These are phyloP conservation scores for Haplotaxodon microlepis DNA, from an alignment of 2,113 vertebrate genomes.

Conservation along the genomic window DNA sequence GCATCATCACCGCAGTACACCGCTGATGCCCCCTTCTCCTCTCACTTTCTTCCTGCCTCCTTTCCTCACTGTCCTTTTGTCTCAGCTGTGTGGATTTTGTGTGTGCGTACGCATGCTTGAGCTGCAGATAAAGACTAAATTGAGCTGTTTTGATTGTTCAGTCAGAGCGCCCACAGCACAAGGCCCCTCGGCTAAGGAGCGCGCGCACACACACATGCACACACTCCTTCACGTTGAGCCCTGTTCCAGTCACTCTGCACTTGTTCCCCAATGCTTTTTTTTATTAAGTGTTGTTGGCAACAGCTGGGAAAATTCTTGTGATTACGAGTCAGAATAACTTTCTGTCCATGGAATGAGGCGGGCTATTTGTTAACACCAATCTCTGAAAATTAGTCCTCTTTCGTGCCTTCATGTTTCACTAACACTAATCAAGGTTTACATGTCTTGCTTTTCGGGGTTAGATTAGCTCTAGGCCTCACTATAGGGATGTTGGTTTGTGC, in stretches of 20 bases:
- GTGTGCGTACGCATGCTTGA: slow-evolving; percentile 32
- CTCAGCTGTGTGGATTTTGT: slow-evolving; percentile 23
- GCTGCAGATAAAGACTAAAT: slow-evolving; percentile 68
- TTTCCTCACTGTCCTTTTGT: slow-evolving; percentile 51
- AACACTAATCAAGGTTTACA: slow-evolving; percentile 42
- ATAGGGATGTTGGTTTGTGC: not conserved
- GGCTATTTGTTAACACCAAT: slow-evolving; percentile 57
- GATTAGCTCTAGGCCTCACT: slow-evolving; percentile 17
- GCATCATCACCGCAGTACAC: slow-evolving; percentile 45
- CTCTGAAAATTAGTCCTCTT: slow-evolving; percentile 18
- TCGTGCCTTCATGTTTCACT: slow-evolving; percentile 24
- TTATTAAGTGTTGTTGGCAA: slow-evolving; percentile 67
- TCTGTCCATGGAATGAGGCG: slow-evolving; percentile 50
- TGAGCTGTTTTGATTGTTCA: slow-evolving; percentile 72
- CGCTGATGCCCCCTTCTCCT: slow-evolving; percentile 13
- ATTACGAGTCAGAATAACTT: slow-evolving; percentile 69
- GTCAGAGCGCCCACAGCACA: slow-evolving; percentile 54
- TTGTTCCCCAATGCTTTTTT: slow-evolving; percentile 38
- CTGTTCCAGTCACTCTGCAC: slow-evolving; percentile 2
- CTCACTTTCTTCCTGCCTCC: slow-evolving; percentile 16
- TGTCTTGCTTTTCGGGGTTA: slow-evolving; percentile 1
- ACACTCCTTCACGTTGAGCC: not conserved
- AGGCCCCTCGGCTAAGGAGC: slow-evolving; percentile 45
- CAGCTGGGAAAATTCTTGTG: slow-evolving; percentile 68
- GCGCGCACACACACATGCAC: not conserved